These are phyloP conservation scores for Pheucticus melanocephalus DNA, from an alignment of 2,113 vertebrate genomes.

Conservation along the genomic window DNA sequence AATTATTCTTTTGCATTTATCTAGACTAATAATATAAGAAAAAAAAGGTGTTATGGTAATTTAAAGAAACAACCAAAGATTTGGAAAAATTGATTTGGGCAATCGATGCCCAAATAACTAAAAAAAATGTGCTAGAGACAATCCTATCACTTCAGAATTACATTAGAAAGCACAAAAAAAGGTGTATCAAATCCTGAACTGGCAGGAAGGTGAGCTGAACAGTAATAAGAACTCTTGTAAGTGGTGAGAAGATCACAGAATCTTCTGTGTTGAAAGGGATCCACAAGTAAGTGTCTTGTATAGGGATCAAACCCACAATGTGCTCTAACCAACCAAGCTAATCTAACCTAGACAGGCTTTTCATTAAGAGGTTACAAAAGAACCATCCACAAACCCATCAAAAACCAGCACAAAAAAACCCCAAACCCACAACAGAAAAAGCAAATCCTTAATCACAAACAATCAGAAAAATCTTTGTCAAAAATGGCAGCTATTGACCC, in stretches of 20 bases:
- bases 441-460: neutral
- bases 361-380: neutral
- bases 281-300: neutral
- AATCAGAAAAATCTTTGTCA: neutral
- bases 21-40: neutral
- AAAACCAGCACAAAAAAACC: neutral
- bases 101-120: neutral
- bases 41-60: neutral
- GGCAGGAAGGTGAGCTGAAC: neutral
- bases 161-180: neutral
- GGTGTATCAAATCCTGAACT: neutral
- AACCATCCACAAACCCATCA: fast-evolving
- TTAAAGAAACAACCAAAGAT: neutral
- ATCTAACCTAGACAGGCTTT: neutral
- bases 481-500: neutral
- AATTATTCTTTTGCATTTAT: neutral
- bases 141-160: neutral
- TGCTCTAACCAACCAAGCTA: neutral
- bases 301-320: neutral
- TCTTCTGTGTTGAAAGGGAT: neutral
- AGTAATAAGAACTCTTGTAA: neutral
- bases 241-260: neutral
- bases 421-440: neutral
- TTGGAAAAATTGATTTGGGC: neutral
- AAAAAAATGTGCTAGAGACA: neutral